Evolutionary conservation across 2,888 invertebrate genomes (phyloP).

Genomic region (Diarsia brunnea): DNA sequence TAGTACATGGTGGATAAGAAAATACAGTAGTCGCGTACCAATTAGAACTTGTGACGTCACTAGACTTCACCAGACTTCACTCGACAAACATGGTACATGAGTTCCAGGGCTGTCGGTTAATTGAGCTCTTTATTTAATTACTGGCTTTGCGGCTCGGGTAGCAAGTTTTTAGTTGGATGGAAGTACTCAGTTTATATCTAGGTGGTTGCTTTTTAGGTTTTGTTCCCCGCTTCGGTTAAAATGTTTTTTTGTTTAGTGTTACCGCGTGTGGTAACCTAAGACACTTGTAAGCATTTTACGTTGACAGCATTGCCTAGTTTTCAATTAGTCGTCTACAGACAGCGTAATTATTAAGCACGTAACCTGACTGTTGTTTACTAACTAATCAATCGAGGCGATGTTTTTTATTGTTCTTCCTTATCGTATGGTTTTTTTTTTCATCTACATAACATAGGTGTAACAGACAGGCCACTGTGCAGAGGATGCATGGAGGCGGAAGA

Average conservation of each 20-base stretch:
- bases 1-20: constrained; percentile 47
- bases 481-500: no score
- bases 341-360: background rate
- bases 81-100: constrained; percentile 49
- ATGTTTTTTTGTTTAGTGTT: background rate
- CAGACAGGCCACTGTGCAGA: no score
- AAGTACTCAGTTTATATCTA: background rate
- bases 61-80: constrained; percentile 50
- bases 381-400: background rate
- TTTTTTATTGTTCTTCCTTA: no score
- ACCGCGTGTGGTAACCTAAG: background rate
- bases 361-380: background rate
- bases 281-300: background rate
- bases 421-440: no score
- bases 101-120: constrained; percentile 53
- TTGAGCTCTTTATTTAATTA: constrained; percentile 42
- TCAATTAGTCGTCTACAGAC: background rate
- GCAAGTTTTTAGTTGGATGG: background rate
- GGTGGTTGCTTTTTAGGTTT: background rate
- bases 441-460: no score
- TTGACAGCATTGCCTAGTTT: background rate
- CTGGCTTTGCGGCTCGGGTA: constrained; percentile 4
- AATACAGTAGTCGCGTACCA: constrained; percentile 53
- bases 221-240: no score
- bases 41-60: constrained; percentile 62